Conservation (phyloP, 2,888 invertebrate species). For the Drosophila algonquin region DNA sequence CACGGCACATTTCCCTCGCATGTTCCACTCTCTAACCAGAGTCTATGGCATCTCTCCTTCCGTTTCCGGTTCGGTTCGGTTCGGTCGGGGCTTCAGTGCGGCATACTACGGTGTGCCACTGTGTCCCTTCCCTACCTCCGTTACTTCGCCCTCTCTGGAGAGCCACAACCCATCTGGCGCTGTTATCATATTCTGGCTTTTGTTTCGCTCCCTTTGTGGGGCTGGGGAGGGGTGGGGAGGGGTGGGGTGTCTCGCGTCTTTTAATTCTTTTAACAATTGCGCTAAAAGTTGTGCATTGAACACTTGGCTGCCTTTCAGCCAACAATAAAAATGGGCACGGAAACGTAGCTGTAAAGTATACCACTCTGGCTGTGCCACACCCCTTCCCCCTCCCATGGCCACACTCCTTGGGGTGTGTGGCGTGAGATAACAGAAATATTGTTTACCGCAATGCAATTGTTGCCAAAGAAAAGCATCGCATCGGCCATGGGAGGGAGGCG, state of each 20-base stretch:
- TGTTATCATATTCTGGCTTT: conserved; percentile 73
- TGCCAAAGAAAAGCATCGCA: conserved; percentile 64
- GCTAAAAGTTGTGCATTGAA: conserved; percentile 78
- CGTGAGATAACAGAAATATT: conserved; percentile 76
- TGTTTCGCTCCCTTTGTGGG: conserved; percentile 59
- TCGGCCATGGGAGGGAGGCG: background rate
- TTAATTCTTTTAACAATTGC: conserved; percentile 78
- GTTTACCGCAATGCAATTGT: conserved; percentile 78
- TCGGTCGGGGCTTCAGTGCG: no score
- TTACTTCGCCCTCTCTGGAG: background rate
- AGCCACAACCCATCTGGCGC: background rate
- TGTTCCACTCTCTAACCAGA: conserved; percentile 63
- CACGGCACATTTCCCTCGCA: conserved; percentile 74
- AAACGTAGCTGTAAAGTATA: conserved; percentile 70
- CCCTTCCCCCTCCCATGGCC: background rate
- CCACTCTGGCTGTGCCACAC: conserved; percentile 9
- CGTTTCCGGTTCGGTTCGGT: conserved; percentile 35
- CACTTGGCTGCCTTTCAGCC: conserved; percentile 66
- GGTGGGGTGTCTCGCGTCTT: conserved; percentile 49
- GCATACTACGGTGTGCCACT: background rate
- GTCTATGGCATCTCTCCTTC: conserved; percentile 46
- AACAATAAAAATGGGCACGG: conserved; percentile 70
- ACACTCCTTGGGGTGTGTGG: conserved; percentile 47
- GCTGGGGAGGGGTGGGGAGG: no score
- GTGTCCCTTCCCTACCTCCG: background rate